Conservation (phyloP, 2,888 invertebrate genomes). For the Macrosoma leucophasiata region DNA sequence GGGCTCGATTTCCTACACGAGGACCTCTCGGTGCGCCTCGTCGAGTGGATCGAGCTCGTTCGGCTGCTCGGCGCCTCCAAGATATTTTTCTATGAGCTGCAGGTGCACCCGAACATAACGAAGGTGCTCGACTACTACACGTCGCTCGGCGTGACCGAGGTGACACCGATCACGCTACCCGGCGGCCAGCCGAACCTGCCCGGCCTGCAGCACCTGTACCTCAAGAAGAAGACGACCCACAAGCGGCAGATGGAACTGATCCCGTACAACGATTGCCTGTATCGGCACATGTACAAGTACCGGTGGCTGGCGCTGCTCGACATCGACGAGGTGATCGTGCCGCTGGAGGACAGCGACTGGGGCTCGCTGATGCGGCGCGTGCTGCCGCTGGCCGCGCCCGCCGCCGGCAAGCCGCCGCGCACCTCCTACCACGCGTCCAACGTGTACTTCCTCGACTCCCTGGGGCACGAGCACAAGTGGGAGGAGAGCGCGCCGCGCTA, state of each 20-base stretch:
- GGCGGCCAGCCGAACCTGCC: constrained; percentile 94
- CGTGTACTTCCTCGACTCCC: constrained; percentile 93
- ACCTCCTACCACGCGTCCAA: constrained; percentile 93
- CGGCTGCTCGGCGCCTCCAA: constrained; percentile 92
- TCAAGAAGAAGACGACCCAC: constrained; percentile 93
- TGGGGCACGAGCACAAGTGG: constrained; percentile 85
- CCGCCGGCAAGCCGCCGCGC: constrained; percentile 69
- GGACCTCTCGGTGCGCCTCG: constrained; percentile 90
- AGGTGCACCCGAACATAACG: constrained; percentile 93
- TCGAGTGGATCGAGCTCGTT: constrained; percentile 96
- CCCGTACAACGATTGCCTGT: constrained; percentile 97
- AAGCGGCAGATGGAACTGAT: constrained; percentile 96
- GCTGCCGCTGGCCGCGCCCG: constrained; percentile 77
- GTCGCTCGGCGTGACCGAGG: constrained; percentile 79
- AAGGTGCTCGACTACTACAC: constrained; percentile 85
- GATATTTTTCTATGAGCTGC: constrained; percentile 92
- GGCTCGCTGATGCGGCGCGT: constrained; percentile 84
- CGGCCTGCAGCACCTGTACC: constrained; percentile 90
- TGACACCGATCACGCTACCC: constrained; percentile 88
- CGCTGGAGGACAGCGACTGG: constrained; percentile 85
- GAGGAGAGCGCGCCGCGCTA: constrained; percentile 88
- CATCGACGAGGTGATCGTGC: constrained; percentile 97
- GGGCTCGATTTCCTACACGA: constrained; percentile 95
- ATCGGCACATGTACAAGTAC: constrained; percentile 93
- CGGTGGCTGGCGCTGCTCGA: constrained; percentile 93